Percentiles rank a stretch among this genome's conserved stretches.
phyloP scores from a whole-genome alignment of 1,140 invertebrate species.

The Leptinotarsa lineolata region DNA sequence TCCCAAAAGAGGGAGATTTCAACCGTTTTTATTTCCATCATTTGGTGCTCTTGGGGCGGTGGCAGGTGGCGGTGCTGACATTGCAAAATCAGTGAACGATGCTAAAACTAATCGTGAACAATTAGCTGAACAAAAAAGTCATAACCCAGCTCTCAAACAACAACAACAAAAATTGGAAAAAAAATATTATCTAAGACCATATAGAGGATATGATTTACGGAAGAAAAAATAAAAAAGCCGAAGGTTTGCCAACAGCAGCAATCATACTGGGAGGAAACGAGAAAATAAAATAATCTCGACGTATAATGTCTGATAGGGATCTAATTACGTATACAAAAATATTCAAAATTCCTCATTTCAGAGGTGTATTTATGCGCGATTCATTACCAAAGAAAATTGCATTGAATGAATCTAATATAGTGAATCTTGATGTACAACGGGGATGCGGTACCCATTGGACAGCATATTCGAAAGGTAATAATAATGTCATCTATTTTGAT shows the following conservation, averaged over 20 bases:
- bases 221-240: not conserved
- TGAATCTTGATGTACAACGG: slow-evolving; percentile 48
- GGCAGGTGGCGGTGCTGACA: slow-evolving; percentile 46
- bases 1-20: slow-evolving; percentile 50
- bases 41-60: slow-evolving; percentile 50
- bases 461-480: slow-evolving; percentile 49
- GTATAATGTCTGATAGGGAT: slow-evolving; percentile 40
- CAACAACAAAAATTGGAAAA: not conserved
- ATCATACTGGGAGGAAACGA: not conserved
- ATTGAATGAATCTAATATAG: slow-evolving; percentile 49
- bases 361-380: too few species aligned
- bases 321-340: too few species aligned
- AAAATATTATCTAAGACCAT: not conserved
- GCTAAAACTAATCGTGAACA: slow-evolving; percentile 41
- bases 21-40: slow-evolving; percentile 50
- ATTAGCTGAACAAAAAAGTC: slow-evolving; percentile 46
- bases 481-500: slow-evolving; percentile 43
- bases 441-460: slow-evolving; percentile 54
- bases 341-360: too few species aligned
- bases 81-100: slow-evolving; percentile 49
- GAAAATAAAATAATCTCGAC: slow-evolving; percentile 33
- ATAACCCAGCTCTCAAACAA: slow-evolving; percentile 51
- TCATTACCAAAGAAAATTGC: too few species aligned
- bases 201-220: too few species aligned
- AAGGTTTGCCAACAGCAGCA: not conserved